phyloP scores from a whole-genome alignment of 2,113 vertebrate species.

The Mustelus asterias region DNA sequence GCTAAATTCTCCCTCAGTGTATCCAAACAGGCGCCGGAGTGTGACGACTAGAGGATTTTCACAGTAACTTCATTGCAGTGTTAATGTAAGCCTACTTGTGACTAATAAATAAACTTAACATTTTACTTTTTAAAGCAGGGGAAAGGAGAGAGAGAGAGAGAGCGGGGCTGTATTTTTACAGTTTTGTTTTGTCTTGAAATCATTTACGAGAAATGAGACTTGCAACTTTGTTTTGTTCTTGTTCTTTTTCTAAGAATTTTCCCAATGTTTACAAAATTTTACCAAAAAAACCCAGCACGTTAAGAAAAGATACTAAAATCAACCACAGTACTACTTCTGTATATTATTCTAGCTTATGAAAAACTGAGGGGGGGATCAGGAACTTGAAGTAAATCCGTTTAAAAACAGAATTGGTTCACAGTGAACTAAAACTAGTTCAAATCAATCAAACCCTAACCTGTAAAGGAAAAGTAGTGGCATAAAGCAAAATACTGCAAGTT shows the following conservation, averaged over 20 bases:
- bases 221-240: not conserved
- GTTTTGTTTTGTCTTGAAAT: not conserved
- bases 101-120: too few relatives aligned
- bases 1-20: too few relatives aligned
- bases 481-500: not conserved
- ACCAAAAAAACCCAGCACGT: not conserved
- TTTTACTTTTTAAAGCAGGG: too few relatives aligned
- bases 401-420: not conserved
- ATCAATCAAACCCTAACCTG: not conserved
- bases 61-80: too few relatives aligned
- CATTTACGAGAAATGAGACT: not conserved
- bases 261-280: not conserved
- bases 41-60: too few relatives aligned
- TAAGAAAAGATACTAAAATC: not conserved
- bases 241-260: not conserved
- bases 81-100: too few relatives aligned
- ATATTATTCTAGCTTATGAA: not conserved
- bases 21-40: too few relatives aligned
- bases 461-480: not conserved
- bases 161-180: not conserved
- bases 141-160: too few relatives aligned
- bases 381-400: not conserved
- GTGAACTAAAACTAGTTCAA: not conserved
- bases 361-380: not conserved
- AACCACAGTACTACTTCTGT: not conserved